Evolutionary conservation across 2,888 invertebrate species (phyloP).

Genomic region (Eupelmus urozonus): DNA sequence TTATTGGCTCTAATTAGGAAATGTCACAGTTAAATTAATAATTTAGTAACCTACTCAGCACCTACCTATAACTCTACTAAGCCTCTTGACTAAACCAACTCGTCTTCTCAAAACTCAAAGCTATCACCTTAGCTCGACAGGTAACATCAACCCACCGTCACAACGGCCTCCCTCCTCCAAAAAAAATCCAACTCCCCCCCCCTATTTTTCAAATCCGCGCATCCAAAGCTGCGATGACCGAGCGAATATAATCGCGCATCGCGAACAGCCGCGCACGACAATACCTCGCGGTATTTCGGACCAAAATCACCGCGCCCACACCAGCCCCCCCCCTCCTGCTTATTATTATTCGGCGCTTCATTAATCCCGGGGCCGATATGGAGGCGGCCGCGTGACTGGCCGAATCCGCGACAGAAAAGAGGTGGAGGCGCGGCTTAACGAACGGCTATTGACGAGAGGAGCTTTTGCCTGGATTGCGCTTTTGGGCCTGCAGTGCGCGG

Average conservation of each 20-base stretch:
- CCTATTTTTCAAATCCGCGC: no score
- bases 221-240: no score
- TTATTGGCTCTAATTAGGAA: no score
- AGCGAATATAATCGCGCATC: constrained; percentile 2
- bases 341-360: constrained; percentile 51
- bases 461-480: not conserved
- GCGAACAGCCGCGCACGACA: not conserved
- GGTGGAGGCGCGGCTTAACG: constrained; percentile 36
- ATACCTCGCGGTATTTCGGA: constrained; percentile 11
- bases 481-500: not conserved
- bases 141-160: no score
- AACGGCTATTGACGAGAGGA: constrained; percentile 41
- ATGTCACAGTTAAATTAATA: no score
- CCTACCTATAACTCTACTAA: no score
- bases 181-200: no score
- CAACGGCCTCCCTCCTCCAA: no score
- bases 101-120: no score
- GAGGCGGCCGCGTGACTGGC: constrained; percentile 34
- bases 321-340: not conserved
- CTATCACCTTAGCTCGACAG: no score
- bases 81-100: no score
- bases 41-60: no score
- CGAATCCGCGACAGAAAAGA: constrained; percentile 25
- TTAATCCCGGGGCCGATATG: constrained; percentile 44
- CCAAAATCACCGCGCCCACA: constrained; percentile 20